phyloP scores from a whole-genome alignment of 2,797 vertebrate species.

The Smutsia temminckii region DNA sequence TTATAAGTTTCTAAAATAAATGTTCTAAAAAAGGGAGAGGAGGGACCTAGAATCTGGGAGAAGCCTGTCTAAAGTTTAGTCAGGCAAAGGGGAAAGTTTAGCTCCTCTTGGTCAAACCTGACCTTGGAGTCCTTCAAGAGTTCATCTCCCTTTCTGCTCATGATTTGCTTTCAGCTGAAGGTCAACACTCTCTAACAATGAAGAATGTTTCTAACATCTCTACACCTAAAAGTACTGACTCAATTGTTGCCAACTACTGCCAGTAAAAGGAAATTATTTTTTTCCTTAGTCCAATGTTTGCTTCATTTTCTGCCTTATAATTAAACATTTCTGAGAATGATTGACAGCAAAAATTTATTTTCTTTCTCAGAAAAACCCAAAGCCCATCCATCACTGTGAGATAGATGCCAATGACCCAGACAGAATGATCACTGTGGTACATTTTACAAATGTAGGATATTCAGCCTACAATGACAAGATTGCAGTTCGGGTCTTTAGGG shows the following conservation, averaged over 20 bases:
- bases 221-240: neutral
- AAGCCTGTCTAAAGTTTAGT: neutral
- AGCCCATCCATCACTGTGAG: neutral
- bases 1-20: neutral
- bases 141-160: neutral
- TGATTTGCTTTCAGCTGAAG: neutral
- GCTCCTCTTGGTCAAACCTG: neutral
- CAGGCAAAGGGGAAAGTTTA: neutral
- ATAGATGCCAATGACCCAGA: neutral
- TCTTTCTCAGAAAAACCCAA: neutral
- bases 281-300: neutral
- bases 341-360: neutral
- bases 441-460: neutral
- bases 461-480: neutral
- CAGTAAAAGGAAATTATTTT: neutral
- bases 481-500: neutral
- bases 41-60: neutral
- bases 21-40: neutral
- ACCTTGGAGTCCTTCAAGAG: neutral
- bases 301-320: conserved; percentile 1
- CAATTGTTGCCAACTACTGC: neutral
- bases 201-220: neutral
- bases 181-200: neutral
- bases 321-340: conserved; percentile 25
- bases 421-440: neutral